Conservation (phyloP, 1,140 invertebrate species). For the Panulirus ornatus region DNA sequence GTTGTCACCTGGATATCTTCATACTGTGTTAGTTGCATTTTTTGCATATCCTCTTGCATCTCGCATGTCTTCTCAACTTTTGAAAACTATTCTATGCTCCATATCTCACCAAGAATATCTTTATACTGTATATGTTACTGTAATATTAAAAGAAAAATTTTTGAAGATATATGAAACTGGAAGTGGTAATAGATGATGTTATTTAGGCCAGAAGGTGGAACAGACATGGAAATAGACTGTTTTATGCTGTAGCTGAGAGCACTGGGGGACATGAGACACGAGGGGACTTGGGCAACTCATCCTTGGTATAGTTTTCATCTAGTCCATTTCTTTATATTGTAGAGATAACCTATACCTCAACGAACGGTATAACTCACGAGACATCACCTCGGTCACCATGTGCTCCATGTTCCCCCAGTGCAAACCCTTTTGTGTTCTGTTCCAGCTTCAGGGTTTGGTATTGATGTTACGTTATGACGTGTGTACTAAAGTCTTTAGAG, state of each 20-base stretch:
- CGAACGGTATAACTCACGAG: background rate
- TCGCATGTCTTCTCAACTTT: conserved; percentile 19
- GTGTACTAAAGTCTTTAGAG: conserved; percentile 17
- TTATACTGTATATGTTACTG: conserved; percentile 59
- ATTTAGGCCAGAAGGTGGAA: conserved; percentile 28
- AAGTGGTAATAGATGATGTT: conserved; percentile 62
- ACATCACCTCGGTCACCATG: background rate
- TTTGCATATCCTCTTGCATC: conserved; percentile 29
- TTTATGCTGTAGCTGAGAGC: conserved; percentile 38
- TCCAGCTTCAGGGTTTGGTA: conserved; percentile 13
- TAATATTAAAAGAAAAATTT: conserved; percentile 62
- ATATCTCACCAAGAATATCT: conserved; percentile 39
- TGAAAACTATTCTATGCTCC: conserved; percentile 23
- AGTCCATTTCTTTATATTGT: background rate
- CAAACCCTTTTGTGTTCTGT: background rate
- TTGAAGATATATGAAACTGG: conserved; percentile 41
- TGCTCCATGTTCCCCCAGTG: background rate
- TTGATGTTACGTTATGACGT: conserved; percentile 23
- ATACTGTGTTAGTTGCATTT: conserved; percentile 35
- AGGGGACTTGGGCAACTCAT: background rate
- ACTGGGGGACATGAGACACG: background rate
- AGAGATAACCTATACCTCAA: background rate
- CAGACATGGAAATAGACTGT: conserved; percentile 58
- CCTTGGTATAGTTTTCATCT: background rate
- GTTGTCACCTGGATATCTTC: background rate